Evolutionary conservation across 2,113 vertebrate genomes (phyloP).

Genomic region (Struthidea cinerea): DNA sequence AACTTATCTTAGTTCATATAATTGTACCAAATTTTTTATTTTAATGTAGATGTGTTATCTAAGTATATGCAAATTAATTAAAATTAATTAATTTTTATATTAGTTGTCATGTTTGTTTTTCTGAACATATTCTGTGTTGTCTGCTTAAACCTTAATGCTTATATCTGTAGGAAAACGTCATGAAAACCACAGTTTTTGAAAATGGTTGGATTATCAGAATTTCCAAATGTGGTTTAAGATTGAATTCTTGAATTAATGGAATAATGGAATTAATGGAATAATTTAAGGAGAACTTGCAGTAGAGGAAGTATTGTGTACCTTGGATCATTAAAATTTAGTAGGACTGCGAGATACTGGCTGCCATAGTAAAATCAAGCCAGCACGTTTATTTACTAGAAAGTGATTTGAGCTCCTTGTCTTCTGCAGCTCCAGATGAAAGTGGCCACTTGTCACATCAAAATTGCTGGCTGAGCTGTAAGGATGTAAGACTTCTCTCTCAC

Average conservation of each 20-base stretch:
- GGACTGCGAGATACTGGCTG: neutral
- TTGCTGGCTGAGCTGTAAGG: neutral
- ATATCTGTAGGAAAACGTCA: neutral
- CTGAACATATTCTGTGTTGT: neutral
- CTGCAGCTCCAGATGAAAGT: neutral
- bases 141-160: neutral
- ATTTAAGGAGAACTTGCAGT: neutral
- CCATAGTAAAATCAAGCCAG: neutral
- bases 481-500: neutral
- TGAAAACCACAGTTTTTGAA: neutral
- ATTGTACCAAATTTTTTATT: neutral
- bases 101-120: neutral
- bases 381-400: neutral
- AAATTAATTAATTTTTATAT: neutral
- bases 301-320: neutral
- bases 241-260: neutral
- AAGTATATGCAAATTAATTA: neutral
- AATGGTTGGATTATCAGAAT: neutral
- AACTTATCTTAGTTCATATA: neutral
- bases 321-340: neutral
- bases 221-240: neutral
- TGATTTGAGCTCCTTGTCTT: neutral
- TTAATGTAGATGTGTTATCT: neutral
- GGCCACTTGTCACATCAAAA: neutral
- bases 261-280: neutral